Evolutionary conservation across 2,888 invertebrate genomes (phyloP).

Genomic region (Harpalus rubripes): DNA sequence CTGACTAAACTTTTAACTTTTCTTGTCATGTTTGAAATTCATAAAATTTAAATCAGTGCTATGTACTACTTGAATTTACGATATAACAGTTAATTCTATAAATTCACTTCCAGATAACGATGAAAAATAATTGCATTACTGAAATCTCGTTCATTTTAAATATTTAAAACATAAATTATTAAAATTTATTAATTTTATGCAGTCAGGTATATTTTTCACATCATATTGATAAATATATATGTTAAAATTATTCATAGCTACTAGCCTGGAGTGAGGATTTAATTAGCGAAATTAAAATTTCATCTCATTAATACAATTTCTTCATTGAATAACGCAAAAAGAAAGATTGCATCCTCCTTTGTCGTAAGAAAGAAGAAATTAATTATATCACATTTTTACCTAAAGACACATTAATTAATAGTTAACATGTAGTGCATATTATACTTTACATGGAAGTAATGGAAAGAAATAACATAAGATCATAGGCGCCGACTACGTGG

Average conservation of each 20-base stretch:
- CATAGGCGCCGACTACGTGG: too few species aligned
- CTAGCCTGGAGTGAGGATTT: constrained; percentile 46
- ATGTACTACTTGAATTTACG: constrained; percentile 3
- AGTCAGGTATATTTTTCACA: constrained; percentile 36
- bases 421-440: neutral
- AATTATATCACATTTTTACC: neutral
- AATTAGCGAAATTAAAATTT: constrained; percentile 50
- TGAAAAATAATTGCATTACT: constrained; percentile 46
- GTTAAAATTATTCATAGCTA: constrained; percentile 51
- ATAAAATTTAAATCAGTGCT: constrained; percentile 11
- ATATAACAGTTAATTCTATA: constrained; percentile 15
- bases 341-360: neutral
- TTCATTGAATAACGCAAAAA: constrained; percentile 24
- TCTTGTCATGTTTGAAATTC: neutral
- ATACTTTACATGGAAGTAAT: neutral
- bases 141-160: constrained; percentile 36
- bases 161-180: constrained; percentile 45
- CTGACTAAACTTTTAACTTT: neutral
- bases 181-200: constrained; percentile 51
- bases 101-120: constrained; percentile 20
- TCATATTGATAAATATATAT: constrained; percentile 54
- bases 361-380: neutral
- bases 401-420: neutral
- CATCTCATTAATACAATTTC: constrained; percentile 47
- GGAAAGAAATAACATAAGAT: neutral